Evolutionary conservation across 1,140 invertebrate genomes (phyloP).

Genomic region (Drosophila oshimai): DNA sequence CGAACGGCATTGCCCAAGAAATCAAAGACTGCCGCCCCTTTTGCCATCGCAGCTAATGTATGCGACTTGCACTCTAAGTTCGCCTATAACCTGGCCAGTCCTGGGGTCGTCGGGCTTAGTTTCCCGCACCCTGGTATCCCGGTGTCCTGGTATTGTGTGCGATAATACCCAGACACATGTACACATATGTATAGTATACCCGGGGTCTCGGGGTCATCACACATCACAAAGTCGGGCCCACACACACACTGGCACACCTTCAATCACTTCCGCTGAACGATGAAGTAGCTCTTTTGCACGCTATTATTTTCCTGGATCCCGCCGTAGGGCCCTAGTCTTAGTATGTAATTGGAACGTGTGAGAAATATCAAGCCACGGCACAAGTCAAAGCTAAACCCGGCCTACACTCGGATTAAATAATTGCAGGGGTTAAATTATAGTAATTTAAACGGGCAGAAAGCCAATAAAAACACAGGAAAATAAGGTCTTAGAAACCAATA

Average conservation of each 20-base stretch:
- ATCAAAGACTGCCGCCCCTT: conserved; percentile 53
- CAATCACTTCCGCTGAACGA: conserved; percentile 82
- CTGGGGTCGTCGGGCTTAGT: conserved; percentile 24
- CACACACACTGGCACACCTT: conserved; percentile 70
- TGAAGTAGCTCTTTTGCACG: conserved; percentile 82
- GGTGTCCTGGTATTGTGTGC: conserved; percentile 42
- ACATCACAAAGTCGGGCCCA: conserved; percentile 8
- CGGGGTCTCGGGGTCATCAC: conserved; percentile 23
- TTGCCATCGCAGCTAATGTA: conserved; percentile 47
- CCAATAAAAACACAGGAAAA: too few species aligned
- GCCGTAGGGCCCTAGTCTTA: conserved; percentile 1
- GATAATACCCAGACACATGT: conserved; percentile 53
- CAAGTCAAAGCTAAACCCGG: conserved; percentile 11
- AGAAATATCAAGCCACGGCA: conserved; percentile 73
- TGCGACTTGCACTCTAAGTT: conserved; percentile 77
- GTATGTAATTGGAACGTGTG: conserved; percentile 82
- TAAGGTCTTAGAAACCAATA: too few species aligned
- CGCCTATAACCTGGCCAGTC: conserved; percentile 42
- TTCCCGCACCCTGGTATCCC: neutral
- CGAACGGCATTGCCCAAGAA: conserved; percentile 63
- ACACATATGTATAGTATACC: too few species aligned
- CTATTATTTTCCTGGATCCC: conserved; percentile 73
- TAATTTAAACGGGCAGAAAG: neutral
- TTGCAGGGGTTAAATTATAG: neutral
- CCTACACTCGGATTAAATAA: conserved; percentile 12